A percentile compares a stretch with the other conserved stretches of the same genome.
Evolutionary conservation across 35 echinoderm and acorn worm species (phyloP).

Genomic region (Heliocidaris erythrogramma): DNA sequence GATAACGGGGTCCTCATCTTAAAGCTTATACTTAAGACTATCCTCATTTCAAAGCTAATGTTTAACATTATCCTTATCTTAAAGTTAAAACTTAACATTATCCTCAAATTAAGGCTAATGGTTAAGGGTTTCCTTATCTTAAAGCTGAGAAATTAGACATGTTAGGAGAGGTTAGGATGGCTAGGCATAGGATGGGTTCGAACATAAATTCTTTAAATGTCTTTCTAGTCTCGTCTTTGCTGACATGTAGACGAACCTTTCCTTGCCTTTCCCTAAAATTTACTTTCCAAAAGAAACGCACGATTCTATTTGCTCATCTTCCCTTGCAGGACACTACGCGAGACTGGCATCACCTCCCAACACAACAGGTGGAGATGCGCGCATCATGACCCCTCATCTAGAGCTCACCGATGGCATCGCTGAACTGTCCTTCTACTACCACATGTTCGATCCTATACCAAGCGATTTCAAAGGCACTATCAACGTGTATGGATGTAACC

Average conservation of each 20-base stretch:
- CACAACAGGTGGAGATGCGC: conserved; percentile 53
- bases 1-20: too few relatives aligned
- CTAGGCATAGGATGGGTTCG: too few relatives aligned
- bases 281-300: neutral
- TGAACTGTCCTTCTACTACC: conserved; percentile 75
- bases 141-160: neutral
- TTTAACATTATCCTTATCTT: neutral
- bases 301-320: neutral
- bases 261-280: too few relatives aligned
- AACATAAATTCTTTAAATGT: too few relatives aligned
- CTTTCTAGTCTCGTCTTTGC: too few relatives aligned
- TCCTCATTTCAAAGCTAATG: neutral
- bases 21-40: neutral
- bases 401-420: conserved; percentile 48
- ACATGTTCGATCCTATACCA: conserved; percentile 62
- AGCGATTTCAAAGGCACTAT: conserved; percentile 26
- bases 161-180: too few relatives aligned
- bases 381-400: conserved; percentile 72
- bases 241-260: too few relatives aligned
- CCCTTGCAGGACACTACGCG: conserved; percentile 54
- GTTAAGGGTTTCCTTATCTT: neutral
- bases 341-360: conserved; percentile 26
- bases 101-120: neutral
- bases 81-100: neutral
- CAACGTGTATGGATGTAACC: conserved; percentile 58